Evolutionary conservation across 2,888 invertebrate genomes (phyloP), one percentile per base, ranked within the genome.

Genomic region (Biston betularia): DNA sequence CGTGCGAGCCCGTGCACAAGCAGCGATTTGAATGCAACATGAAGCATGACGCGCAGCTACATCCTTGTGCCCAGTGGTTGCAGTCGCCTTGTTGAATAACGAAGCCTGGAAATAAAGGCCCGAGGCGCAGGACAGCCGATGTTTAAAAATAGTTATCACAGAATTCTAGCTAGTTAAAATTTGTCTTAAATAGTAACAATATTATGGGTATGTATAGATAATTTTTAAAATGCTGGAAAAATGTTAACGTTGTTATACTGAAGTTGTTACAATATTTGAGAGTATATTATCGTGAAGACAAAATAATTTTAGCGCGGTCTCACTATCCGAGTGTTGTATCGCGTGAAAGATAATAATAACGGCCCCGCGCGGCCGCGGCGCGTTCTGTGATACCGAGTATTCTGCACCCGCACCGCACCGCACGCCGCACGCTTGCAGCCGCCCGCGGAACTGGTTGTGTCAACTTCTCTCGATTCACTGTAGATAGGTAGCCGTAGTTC

Each of bases 191-290:
- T 85, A 81, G 74, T 71, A 71, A 80, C 86, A 85, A 82, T 87
- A 84, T 86, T 80, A 84, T 83, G 87, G 83, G 82, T 89, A 89
- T 83, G 83, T 88, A 87, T 90, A 92, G 89, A 87, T 92, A 89
- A 89, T 89, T 90, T 87, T 84, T n/a, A n/a, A 83, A 86, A 87
- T 83, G 89, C 89, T 88, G 87, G 85, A 83, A 87, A 89, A 92
- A 89, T 92, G 93, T 94, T 94, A 92, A 92, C 81, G 92, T 94
- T 94, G 93, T 94, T 94, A 94, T 94, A 92, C 89, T 86, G 89
- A 93, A 92, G 89, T 94, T 94, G 94, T 94, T 94, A 93, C 90
- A 92, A 92, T 94, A 93, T 94, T 92, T 94, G 93, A 94, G 93
- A 94, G 93, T 94, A 93, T 94, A 93, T 92, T 89, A 89, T 85